Evolutionary conservation across 2,888 invertebrate genomes (phyloP).

Genomic region (Eilema sororculum): DNA sequence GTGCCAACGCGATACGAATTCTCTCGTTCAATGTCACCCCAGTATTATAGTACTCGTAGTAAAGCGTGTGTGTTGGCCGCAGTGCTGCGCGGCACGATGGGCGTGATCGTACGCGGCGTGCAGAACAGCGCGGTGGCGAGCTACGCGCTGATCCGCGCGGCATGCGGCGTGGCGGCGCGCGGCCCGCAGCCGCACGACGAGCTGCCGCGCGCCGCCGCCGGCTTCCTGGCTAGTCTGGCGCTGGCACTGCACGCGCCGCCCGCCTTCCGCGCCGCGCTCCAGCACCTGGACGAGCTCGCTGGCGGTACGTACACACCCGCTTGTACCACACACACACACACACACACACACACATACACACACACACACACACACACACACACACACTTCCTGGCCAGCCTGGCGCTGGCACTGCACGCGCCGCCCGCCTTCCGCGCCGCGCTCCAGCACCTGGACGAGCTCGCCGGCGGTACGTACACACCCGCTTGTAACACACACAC

Average conservation of each 20-base stretch:
- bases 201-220: constrained; percentile 89
- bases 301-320: constrained; percentile 38
- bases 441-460: constrained; percentile 85
- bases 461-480: constrained; percentile 50
- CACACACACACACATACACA: too few relatives aligned
- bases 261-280: constrained; percentile 87
- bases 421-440: constrained; percentile 86
- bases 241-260: constrained; percentile 88
- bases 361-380: too few relatives aligned
- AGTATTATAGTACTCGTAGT: too few relatives aligned
- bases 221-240: constrained; percentile 90
- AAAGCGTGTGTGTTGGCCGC: not conserved
- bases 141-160: constrained; percentile 87
- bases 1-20: too few relatives aligned
- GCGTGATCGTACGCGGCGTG: constrained; percentile 74
- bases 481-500: too few relatives aligned
- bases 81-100: constrained; percentile 77
- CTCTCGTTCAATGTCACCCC: too few relatives aligned
- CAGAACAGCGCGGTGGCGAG: constrained; percentile 83
- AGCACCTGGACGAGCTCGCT: constrained; percentile 78
- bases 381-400: constrained; percentile 87
- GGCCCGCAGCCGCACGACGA: constrained; percentile 91
- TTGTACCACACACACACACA: too few relatives aligned
- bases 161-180: constrained; percentile 92
- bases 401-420: constrained; percentile 87